Evolutionary conservation across 2,113 vertebrate species (phyloP), one percentile per base, ranked within the genome.

Genomic region (Ptyas mucosa): DNA sequence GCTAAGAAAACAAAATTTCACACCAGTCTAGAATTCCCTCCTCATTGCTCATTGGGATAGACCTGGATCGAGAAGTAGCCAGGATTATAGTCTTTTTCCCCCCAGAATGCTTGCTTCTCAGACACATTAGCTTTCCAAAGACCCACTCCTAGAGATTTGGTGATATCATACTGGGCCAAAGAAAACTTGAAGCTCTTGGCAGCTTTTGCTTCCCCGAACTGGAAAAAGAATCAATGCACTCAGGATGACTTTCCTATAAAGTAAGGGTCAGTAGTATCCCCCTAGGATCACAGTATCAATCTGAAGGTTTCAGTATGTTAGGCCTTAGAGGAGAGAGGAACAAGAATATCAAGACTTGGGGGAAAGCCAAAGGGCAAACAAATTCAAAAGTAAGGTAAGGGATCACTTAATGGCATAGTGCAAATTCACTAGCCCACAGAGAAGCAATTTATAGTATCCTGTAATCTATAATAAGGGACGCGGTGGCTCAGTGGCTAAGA

Each of bases 71-170:
- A 6, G 9, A 94, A 29, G 57, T 5, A 29, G 91, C 29, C 57
- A 92, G 94, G 90, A 51, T 58, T 94, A 93, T 5, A 1, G 23
- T 5, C 34, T 1, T 26, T 90, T 34, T 39, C 94, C 85, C 75
- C 43, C 75, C 29, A 93, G 93, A 96, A 91, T 94, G 94, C 94
- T 96, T 94, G 94, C 94, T 96, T 95, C 8, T 54, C 57, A 39
- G 88, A 1, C 93, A 95, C 85, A 90, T 86, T 95, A 89, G 97
- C 95, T 97, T 97, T 97, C 95, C 96, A 96, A 97, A 90, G 93
- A 96, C 95, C 89, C n/a, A 54, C 93, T 96, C 93, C 94, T 93
- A 52, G 91, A 89, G 87, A 92, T 95, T 93, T 94, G 95, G 96
- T 93, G 90, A 91, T 96, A 92, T 93, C 91, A 89, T 94, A 64